Evolutionary conservation across 2,888 invertebrate genomes (phyloP), one percentile per base, ranked within the genome.

Genomic region (Ellobium chinense): DNA sequence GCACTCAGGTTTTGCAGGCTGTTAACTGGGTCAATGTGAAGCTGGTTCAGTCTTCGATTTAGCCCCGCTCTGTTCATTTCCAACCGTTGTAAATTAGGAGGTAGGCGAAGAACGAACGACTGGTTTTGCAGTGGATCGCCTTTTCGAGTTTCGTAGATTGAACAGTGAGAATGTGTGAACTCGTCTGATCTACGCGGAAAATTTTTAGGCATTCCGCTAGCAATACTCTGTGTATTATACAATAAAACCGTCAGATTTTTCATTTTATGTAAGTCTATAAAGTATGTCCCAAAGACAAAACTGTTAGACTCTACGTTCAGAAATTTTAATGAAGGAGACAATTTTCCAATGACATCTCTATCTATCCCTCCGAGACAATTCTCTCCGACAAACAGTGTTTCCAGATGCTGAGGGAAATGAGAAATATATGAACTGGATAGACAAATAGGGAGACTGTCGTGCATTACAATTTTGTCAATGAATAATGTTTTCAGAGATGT

Each of bases 281-380:
- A 21, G n/a, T 65, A 65, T 65, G 12, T 65, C 12, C 65, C 65
- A 65, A 65, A 65, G 4, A 65, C 65, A 65, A 65, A 34, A 27
- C n/a, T 65, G n/a, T 65, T 65, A 29, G 9, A 14, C 9, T 5
- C 5, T 7, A 65, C 29, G n/a, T 65, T 31, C 5, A 65, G 29
- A 18, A 5, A 29, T 65, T n/a, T 18, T 7, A 65, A 9, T 7
- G 29, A 27, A 31, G 29, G 31, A 12, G 65, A 24, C 12, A 65
- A n/a, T 5, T 4, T 7, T 7, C n/a, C 29, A 29, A 65, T n/a
- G 4, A 65, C 65, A 34, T 18, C 12, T n/a, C 18, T 18, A 12
- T 34, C 65, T 14, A 65, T n/a, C 7, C 18, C 29, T 14, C 29
- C 18, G 24, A 65, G 3, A 7, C 31, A 9, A n/a, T 65, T 65